phyloP scores from a whole-genome alignment of 2,797 vertebrate genomes.

The Presbytis comata region DNA sequence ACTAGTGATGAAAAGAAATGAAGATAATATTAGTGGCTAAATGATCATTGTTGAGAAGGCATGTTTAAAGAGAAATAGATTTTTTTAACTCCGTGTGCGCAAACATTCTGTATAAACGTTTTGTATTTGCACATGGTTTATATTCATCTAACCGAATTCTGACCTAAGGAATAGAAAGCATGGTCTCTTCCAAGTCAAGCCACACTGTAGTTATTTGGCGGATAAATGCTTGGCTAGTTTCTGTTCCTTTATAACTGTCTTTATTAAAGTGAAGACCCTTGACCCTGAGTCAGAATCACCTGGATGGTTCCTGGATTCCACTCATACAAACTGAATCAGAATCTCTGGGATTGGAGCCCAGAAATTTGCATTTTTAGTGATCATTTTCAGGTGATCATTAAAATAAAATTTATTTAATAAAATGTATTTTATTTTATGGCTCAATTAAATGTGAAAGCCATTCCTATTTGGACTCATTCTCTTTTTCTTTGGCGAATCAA shows the following conservation, averaged over 20 bases:
- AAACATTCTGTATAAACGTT: conserved; percentile 33
- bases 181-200: conserved; percentile 36
- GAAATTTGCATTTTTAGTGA: conserved; percentile 36
- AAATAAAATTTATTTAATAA: background rate
- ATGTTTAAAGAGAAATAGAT: conserved; percentile 72
- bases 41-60: conserved; percentile 67
- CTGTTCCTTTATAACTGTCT: background rate
- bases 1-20: conserved; percentile 3
- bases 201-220: conserved; percentile 29
- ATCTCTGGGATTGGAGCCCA: conserved; percentile 24
- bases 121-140: background rate
- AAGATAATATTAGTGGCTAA: conserved; percentile 54
- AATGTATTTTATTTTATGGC: background rate
- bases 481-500: background rate
- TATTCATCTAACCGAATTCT: conserved; percentile 65
- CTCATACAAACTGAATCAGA: background rate
- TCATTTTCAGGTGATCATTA: conserved; percentile 38
- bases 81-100: conserved; percentile 42
- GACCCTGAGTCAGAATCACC: background rate
- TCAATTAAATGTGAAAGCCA: conserved; percentile 43
- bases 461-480: conserved; percentile 43
- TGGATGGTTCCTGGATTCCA: background rate
- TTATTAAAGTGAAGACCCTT: background rate
- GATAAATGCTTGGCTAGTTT: conserved; percentile 29
- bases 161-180: conserved; percentile 43